Base-by-base conservation (phyloP, 2,888 invertebrate genomes). In the Drosophila borborema region DNA sequence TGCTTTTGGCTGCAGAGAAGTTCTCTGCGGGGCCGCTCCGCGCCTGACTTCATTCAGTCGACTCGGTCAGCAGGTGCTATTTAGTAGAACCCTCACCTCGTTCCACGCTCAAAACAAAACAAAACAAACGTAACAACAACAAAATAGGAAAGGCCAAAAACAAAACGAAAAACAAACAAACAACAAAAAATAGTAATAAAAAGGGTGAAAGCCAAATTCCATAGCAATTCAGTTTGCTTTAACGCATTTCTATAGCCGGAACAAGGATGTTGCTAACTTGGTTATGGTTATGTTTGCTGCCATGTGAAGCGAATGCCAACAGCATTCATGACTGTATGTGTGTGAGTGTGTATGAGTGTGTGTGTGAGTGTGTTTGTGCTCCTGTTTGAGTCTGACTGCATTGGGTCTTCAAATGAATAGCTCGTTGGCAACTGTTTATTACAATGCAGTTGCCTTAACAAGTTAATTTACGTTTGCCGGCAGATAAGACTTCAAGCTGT, bases 231-330 rank as follows among this genome's bases (percentile, higher is more conserved):
- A 74, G 77, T 82, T 82, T 73, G 78, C 82, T 74, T 77, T 77
- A 86, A 87, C 85, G 85, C 87, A 89, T 84, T 86, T 85, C 80
- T 81, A 89, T 81, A 77, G 74, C 85, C 85, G 82, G 79, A 83
- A 86, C 77, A 72, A 87, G 87, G 77, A 82, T 81, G 85, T 66
- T 81, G 77, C 80, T 89, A 86, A 84, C 81, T 83, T 79, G 72
- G 87, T 86, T 88, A 89, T 83, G 84, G 89, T 72, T 75, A 74
- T 83, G 85, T 87, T 75, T 69, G 64, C 61, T 60, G 53, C 55
- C 69, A 62, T 73, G 59, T 58, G 58, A 65, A 72, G 36, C 64
- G 58, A 59, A 59, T 67, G 43, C 54, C 46, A 18, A 46, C 58
- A 49, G 31, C 48, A 55, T 61, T 45, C 59, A 59, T 45, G 62